These are phyloP conservation scores for Cataglyphis albicans DNA, from an alignment of 2,888 invertebrate species.

Conservation along the genomic window DNA sequence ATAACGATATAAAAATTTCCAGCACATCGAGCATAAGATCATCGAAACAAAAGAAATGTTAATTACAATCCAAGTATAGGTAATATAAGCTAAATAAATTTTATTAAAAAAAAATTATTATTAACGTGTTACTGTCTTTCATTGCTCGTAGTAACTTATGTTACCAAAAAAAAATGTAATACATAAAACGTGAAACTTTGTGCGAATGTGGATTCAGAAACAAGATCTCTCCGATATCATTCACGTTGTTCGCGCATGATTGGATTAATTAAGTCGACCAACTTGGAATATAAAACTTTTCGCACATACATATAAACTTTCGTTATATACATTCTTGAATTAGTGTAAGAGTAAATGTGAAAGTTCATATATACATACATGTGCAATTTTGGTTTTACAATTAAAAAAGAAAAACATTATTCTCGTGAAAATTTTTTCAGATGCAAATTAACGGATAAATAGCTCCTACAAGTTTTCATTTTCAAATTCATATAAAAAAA, in stretches of 20 bases:
- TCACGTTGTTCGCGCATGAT: background rate
- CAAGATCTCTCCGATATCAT: conserved; percentile 13
- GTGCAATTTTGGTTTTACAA: background rate
- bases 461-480: background rate
- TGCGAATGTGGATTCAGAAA: background rate
- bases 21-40: background rate
- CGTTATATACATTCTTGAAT: background rate
- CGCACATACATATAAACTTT: background rate
- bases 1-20: background rate
- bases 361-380: background rate
- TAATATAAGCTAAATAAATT: background rate
- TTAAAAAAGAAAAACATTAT: background rate
- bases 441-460: background rate
- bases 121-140: background rate
- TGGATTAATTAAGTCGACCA: conserved; percentile 21
- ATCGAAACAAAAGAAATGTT: background rate
- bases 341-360: background rate
- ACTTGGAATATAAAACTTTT: conserved; percentile 6
- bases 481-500: background rate
- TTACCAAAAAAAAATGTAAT: background rate
- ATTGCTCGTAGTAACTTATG: background rate
- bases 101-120: background rate
- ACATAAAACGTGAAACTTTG: background rate
- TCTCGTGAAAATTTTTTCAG: background rate
- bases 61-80: background rate